phyloP scores from a whole-genome alignment of 2,797 vertebrate species.

The Potorous gilbertii region DNA sequence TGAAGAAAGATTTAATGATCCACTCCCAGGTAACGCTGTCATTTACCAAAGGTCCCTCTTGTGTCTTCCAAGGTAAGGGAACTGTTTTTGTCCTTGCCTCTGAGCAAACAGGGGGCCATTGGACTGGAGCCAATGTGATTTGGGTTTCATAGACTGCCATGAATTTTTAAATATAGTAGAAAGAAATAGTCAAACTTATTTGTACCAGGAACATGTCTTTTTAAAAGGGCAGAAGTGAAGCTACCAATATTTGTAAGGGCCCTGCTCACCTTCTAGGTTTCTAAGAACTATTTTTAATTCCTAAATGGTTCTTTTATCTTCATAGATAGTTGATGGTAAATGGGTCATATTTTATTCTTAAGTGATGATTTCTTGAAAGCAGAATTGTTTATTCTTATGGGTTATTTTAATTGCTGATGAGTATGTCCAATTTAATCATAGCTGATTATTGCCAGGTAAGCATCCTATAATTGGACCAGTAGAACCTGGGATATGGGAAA shows the following conservation, averaged over 20 bases:
- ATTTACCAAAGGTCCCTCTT: neutral
- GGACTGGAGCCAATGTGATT: neutral
- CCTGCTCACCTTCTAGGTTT: neutral
- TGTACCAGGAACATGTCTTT: neutral
- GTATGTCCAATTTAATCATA: neutral
- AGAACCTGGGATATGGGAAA: neutral
- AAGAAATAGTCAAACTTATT: neutral
- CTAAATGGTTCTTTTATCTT: conserved; percentile 9
- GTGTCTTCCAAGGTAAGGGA: neutral
- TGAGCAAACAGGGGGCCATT: neutral
- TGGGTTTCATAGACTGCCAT: neutral
- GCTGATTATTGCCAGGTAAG: neutral
- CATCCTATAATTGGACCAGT: neutral
- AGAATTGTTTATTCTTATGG: neutral
- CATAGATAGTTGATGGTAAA: conserved; percentile 14
- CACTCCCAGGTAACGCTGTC: too few relatives aligned
- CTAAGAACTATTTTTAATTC: neutral
- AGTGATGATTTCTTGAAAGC: neutral
- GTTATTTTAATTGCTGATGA: neutral
- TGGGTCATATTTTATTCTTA: conserved; percentile 25
- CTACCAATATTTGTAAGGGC: neutral
- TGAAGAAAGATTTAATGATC: neutral
- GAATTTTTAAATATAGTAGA: neutral
- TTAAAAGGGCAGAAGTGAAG: neutral
- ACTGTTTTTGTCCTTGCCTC: neutral